Percentiles rank a stretch among this genome's conserved stretches.
Evolutionary conservation across 2,797 vertebrate genomes (phyloP).

Genomic region (Gallinago stenura): DNA sequence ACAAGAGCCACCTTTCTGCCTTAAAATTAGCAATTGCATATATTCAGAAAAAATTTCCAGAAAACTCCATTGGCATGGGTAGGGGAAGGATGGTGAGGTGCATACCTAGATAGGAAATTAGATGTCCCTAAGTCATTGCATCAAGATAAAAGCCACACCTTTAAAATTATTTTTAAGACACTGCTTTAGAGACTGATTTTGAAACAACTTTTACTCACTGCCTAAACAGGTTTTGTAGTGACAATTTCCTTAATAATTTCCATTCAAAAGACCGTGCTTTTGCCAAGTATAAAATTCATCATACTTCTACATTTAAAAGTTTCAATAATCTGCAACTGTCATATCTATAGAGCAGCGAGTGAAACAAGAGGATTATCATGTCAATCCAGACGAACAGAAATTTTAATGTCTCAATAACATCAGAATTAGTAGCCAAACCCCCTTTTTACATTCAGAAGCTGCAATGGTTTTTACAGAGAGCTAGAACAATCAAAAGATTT

Average conservation of each 20-base stretch:
- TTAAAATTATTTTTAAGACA: background rate
- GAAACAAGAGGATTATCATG: background rate
- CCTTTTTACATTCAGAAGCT: background rate
- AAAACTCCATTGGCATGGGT: background rate
- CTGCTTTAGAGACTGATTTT: conserved; percentile 8
- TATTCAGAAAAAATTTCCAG: background rate
- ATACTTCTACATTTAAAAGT: background rate
- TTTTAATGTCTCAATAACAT: background rate
- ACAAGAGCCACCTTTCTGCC: background rate
- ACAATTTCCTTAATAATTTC: background rate
- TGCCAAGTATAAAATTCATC: background rate
- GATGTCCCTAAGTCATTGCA: background rate
- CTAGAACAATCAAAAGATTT: background rate
- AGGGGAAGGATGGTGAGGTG: background rate
- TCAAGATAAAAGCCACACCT: background rate
- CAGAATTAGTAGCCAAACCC: background rate
- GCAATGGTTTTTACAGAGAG: background rate
- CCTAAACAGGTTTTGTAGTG: background rate
- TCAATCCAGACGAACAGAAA: background rate
- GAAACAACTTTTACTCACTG: background rate
- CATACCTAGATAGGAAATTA: background rate
- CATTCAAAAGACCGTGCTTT: background rate
- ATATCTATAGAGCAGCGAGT: background rate
- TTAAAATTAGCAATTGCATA: background rate
- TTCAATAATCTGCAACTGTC: background rate